phyloP scores from a whole-genome alignment of 2,888 invertebrate genomes.

The Hedychridium roseum region DNA sequence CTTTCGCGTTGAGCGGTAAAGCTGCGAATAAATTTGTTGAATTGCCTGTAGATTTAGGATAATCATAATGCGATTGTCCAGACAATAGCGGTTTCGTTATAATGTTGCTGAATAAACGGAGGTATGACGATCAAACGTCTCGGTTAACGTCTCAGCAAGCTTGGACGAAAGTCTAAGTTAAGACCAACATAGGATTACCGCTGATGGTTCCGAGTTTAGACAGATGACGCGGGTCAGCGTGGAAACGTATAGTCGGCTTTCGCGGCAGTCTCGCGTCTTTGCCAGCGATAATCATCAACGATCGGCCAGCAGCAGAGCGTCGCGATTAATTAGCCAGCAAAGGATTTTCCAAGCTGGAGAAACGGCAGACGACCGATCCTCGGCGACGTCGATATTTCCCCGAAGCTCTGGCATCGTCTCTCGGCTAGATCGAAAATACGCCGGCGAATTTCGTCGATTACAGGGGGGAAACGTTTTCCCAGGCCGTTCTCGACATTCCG shows the following conservation, averaged over 20 bases:
- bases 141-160: slow-evolving; percentile 10
- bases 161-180: slow-evolving; percentile 29
- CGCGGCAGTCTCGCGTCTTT: not conserved
- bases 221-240: slow-evolving; percentile 30
- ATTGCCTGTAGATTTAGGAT: too few relatives aligned
- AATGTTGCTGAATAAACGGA: slow-evolving; percentile 13
- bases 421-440: too few relatives aligned
- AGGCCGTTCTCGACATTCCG: slow-evolving; percentile 20
- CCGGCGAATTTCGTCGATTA: too few relatives aligned
- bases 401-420: not conserved
- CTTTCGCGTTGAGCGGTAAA: too few relatives aligned
- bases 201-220: slow-evolving; percentile 28
- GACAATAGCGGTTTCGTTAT: too few relatives aligned
- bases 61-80: too few relatives aligned
- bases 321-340: too few relatives aligned
- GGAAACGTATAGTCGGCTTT: slow-evolving; percentile 14
- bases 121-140: slow-evolving; percentile 12
- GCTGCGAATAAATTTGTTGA: too few relatives aligned
- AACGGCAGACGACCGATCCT: not conserved
- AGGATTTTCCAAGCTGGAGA: too few relatives aligned
- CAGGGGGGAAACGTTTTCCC: too few relatives aligned
- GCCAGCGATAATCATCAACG: too few relatives aligned
- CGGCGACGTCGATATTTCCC: not conserved
- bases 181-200: slow-evolving; percentile 1
- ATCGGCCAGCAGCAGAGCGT: too few relatives aligned